phyloP scores from a whole-genome alignment of 2,888 invertebrate species.

The Diplazon laetatorius region DNA sequence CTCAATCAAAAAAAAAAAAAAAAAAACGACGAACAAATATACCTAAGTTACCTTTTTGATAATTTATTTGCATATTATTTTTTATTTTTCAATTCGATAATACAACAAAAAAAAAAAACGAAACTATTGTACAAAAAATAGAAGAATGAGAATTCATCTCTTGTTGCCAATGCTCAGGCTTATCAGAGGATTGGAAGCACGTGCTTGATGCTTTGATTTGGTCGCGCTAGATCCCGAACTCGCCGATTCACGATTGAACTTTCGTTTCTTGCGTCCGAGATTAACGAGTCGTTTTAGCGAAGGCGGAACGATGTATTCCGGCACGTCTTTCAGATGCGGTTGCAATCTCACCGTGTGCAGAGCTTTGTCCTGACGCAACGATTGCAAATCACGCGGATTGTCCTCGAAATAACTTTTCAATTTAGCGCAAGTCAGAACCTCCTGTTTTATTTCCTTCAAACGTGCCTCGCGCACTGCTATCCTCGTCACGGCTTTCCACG shows the following conservation, averaged over 20 bases:
- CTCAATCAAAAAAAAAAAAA: no score
- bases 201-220: slow-evolving; percentile 76
- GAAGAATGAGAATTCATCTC: slow-evolving; percentile 51
- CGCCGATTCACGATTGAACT: slow-evolving; percentile 76
- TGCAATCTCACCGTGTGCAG: slow-evolving; percentile 93
- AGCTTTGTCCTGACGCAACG: slow-evolving; percentile 93
- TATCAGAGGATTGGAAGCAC: slow-evolving; percentile 78
- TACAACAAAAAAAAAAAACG: slow-evolving; percentile 62
- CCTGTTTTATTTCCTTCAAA: slow-evolving; percentile 96
- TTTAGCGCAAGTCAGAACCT: slow-evolving; percentile 95
- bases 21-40: no score
- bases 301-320: slow-evolving; percentile 94
- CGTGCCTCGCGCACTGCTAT: slow-evolving; percentile 97
- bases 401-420: slow-evolving; percentile 96
- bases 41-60: no score
- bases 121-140: slow-evolving; percentile 45
- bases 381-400: slow-evolving; percentile 93
- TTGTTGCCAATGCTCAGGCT: slow-evolving; percentile 74
- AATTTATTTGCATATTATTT: slow-evolving; percentile 41
- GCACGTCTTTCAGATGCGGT: slow-evolving; percentile 94
- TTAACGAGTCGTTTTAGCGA: slow-evolving; percentile 88
- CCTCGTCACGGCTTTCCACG: slow-evolving; percentile 96
- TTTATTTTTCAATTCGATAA: slow-evolving; percentile 63
- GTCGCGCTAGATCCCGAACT: slow-evolving; percentile 73
- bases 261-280: slow-evolving; percentile 79